These are phyloP conservation scores for Cephalophus harveyi DNA, from an alignment of 2,113 vertebrate genomes.

Conservation along the genomic window DNA sequence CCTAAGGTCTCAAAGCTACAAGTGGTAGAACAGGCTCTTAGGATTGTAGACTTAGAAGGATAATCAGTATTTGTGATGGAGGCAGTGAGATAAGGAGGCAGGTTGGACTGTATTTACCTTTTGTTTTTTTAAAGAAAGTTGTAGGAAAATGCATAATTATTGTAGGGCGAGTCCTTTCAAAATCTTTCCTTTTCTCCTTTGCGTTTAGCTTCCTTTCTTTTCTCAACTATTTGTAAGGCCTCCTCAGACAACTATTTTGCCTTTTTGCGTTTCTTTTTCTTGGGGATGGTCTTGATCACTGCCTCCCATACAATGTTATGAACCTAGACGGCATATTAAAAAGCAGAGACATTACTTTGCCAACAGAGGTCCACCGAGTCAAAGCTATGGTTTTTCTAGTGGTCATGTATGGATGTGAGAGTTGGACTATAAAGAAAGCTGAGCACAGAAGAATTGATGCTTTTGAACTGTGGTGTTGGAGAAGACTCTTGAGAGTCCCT, in stretches of 20 bases:
- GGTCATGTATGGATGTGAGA: neutral
- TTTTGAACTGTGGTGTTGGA: neutral
- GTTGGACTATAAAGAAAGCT: neutral
- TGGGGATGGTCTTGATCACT: neutral
- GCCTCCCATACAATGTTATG: neutral
- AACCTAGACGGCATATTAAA: neutral
- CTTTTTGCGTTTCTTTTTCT: neutral
- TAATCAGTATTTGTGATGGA: neutral
- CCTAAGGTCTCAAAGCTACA: neutral
- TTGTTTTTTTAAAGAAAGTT: neutral
- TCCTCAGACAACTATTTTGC: neutral
- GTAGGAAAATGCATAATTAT: neutral
- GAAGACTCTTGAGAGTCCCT: neutral
- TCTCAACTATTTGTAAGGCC: neutral
- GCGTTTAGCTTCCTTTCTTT: neutral
- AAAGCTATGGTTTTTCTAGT: neutral
- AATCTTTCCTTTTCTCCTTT: neutral
- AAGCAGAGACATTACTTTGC: neutral
- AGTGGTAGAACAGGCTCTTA: neutral
- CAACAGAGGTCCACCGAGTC: neutral
- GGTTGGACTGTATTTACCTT: neutral
- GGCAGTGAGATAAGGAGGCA: neutral
- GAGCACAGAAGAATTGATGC: neutral
- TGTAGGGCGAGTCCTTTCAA: neutral
- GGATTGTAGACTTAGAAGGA: neutral